phyloP scores from a whole-genome alignment of 2,797 vertebrate species.

The Columba guinea region DNA sequence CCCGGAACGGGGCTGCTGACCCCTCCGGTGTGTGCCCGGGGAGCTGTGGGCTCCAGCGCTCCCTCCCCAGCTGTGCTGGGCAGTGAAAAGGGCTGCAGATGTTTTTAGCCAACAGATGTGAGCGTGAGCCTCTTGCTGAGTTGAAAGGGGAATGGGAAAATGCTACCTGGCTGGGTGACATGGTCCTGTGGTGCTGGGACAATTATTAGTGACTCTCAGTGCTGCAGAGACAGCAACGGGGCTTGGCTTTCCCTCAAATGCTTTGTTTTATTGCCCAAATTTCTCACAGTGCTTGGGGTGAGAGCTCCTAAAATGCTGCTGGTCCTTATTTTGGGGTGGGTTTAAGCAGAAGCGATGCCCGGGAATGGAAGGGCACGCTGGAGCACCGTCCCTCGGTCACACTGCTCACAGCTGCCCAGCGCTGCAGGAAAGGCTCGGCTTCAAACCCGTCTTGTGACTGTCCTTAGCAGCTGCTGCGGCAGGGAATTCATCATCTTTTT shows the following conservation, averaged over 20 bases:
- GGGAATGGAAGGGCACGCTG: not conserved
- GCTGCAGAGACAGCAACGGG: accelerated
- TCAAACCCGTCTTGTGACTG: not conserved
- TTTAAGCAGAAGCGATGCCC: not conserved
- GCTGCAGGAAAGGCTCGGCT: not conserved
- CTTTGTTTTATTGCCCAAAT: not conserved
- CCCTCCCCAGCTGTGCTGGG: not conserved
- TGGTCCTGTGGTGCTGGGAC: not conserved
- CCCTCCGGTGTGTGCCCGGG: not conserved
- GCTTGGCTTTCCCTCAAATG: not conserved
- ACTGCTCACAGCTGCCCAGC: accelerated
- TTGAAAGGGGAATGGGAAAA: not conserved
- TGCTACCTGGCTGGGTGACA: accelerated
- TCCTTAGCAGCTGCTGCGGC: not conserved
- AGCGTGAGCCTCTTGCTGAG: not conserved
- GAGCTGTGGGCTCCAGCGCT: not conserved
- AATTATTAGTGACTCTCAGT: not conserved
- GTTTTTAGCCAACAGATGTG: not conserved
- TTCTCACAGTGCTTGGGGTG: accelerated
- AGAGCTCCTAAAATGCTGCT: not conserved
- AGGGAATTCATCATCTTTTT: not conserved
- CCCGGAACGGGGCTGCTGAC: not conserved
- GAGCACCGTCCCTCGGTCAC: not conserved
- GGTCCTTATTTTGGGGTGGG: not conserved
- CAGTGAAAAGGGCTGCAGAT: not conserved